Conservation (phyloP, 2,113 vertebrate species). For the Orientallactaga bullata region DNA sequence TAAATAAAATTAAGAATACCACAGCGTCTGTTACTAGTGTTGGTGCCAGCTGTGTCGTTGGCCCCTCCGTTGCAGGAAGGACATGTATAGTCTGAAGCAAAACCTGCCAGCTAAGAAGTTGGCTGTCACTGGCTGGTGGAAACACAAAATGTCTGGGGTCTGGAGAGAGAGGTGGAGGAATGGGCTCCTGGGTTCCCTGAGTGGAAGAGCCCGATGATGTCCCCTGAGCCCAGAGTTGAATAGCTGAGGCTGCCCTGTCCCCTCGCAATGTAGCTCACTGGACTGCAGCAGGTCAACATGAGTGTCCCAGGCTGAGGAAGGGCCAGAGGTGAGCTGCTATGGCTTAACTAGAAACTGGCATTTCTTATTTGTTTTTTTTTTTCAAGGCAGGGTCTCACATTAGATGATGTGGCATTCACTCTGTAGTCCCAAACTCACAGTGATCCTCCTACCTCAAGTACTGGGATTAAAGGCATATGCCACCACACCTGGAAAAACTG, state of each 20-base stretch:
- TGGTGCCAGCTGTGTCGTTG: background rate
- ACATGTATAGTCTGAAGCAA: background rate
- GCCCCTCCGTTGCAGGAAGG: background rate
- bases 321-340: background rate
- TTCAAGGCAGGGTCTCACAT: too few relatives aligned
- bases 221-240: background rate
- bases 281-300: background rate
- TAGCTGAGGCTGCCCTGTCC: background rate
- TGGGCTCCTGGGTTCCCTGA: accelerated
- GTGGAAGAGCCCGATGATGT: too few relatives aligned
- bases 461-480: too few relatives aligned
- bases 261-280: background rate
- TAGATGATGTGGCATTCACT: too few relatives aligned
- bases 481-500: too few relatives aligned
- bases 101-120: background rate
- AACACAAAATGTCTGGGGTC: background rate
- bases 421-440: too few relatives aligned
- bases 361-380: too few relatives aligned
- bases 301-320: background rate
- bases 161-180: background rate
- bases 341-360: too few relatives aligned
- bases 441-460: too few relatives aligned
- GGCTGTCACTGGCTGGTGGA: background rate
- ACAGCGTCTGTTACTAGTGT: background rate
- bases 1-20: conserved; percentile 29